Conservation (phyloP, 2,888 invertebrate genomes). For the Euplexia lucipara region DNA sequence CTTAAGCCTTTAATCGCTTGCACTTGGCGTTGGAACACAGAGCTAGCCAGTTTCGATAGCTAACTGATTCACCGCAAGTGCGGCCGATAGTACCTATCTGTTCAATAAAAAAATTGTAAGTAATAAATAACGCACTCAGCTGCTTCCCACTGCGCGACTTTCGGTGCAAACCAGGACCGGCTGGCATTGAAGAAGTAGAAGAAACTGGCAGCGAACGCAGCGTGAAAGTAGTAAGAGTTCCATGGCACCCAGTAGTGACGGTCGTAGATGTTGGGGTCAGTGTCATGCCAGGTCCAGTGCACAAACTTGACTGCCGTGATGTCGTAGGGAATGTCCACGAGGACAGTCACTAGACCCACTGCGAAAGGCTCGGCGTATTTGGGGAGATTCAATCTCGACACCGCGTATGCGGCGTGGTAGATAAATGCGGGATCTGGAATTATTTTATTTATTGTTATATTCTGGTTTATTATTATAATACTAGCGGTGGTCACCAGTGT, state of each 20-base stretch:
- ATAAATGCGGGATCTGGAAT: slow-evolving; percentile 91
- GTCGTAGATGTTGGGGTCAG: slow-evolving; percentile 93
- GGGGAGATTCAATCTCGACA: slow-evolving; percentile 90
- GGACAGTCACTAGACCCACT: slow-evolving; percentile 93
- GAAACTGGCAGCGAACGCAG: slow-evolving; percentile 94
- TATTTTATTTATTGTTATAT: not conserved
- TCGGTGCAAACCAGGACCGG: slow-evolving; percentile 88
- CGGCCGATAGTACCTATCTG: too few relatives aligned
- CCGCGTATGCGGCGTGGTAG: slow-evolving; percentile 91
- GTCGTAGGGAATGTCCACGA: slow-evolving; percentile 95
- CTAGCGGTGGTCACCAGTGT: too few relatives aligned
- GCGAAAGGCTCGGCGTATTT: slow-evolving; percentile 92
- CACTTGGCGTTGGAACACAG: too few relatives aligned
- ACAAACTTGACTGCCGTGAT: slow-evolving; percentile 94
- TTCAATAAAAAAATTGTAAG: not conserved
- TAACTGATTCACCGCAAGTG: too few relatives aligned
- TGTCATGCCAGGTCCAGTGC: slow-evolving; percentile 97
- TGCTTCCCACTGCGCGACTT: slow-evolving; percentile 91
- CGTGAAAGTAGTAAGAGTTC: slow-evolving; percentile 96
- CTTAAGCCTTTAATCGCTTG: too few relatives aligned
- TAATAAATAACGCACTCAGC: slow-evolving; percentile 81
- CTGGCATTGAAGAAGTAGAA: slow-evolving; percentile 92
- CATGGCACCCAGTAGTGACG: slow-evolving; percentile 96
- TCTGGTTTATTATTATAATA: too few relatives aligned
- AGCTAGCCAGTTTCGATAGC: too few relatives aligned